Percentiles rank a stretch among this genome's conserved stretches.
Conservation (phyloP, 2,888 invertebrate species). For the Ctenicera cuprea region DNA sequence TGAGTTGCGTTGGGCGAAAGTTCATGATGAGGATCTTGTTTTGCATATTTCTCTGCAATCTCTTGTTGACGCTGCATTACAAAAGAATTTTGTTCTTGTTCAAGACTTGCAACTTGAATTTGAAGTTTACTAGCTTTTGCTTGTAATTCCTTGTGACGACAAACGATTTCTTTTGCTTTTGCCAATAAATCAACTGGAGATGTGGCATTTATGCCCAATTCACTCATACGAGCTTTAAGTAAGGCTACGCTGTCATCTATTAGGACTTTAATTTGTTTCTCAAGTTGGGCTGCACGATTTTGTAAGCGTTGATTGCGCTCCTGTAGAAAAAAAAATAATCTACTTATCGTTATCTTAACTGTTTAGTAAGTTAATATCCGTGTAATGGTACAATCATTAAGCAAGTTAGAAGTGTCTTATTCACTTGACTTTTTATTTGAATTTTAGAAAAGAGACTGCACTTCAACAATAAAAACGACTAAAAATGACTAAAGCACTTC, state of each 20-base stretch:
- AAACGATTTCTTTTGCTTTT: conserved; percentile 94
- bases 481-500: too few relatives aligned
- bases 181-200: conserved; percentile 90
- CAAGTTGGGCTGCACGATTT: conserved; percentile 90
- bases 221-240: conserved; percentile 92
- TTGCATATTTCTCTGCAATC: conserved; percentile 83
- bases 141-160: conserved; percentile 93
- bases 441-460: too few relatives aligned
- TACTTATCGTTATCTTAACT: too few relatives aligned
- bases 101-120: conserved; percentile 85
- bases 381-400: too few relatives aligned
- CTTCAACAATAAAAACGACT: too few relatives aligned
- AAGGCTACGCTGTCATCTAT: conserved; percentile 94
- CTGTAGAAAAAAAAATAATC: conserved; percentile 69
- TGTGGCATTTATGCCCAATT: conserved; percentile 91
- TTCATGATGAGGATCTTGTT: conserved; percentile 76
- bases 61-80: conserved; percentile 85
- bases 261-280: conserved; percentile 93
- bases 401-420: too few relatives aligned
- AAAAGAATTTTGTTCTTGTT: conserved; percentile 84
- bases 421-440: too few relatives aligned
- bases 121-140: conserved; percentile 91
- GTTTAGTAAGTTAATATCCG: too few relatives aligned
- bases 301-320: conserved; percentile 88
- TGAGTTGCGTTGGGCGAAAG: conserved; percentile 83